Evolutionary conservation across 1,140 invertebrate genomes (phyloP).

Genomic region (Metopolophium dirhodum): DNA sequence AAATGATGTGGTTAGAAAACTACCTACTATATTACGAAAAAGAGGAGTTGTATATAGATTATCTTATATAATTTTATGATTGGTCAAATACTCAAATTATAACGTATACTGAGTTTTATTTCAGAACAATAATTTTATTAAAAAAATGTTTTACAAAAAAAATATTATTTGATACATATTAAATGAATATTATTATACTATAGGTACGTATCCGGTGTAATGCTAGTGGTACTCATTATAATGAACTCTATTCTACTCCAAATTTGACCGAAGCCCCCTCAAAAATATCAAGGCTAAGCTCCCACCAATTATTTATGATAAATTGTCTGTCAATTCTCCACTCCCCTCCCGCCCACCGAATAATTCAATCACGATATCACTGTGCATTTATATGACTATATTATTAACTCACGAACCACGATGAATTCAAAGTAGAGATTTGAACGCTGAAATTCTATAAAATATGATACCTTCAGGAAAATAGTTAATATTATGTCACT

Average conservation of each 20-base stretch:
- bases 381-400: background rate
- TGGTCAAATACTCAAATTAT: background rate
- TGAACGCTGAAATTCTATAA: background rate
- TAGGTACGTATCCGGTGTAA: background rate
- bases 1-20: background rate
- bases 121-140: background rate
- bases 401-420: background rate
- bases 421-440: background rate
- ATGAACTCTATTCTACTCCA: background rate
- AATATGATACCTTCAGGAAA: background rate
- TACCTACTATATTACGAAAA: background rate
- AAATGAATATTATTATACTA: too few relatives aligned
- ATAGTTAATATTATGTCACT: background rate
- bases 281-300: background rate
- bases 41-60: background rate
- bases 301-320: background rate
- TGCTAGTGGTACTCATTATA: background rate
- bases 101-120: background rate
- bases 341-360: background rate
- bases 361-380: background rate
- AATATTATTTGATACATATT: background rate
- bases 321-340: background rate
- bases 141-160: background rate
- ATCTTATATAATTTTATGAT: background rate
- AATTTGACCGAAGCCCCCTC: background rate